Evolutionary conservation across 2,113 vertebrate genomes (phyloP), one percentile per base, ranked within the genome.

Genomic region (Axis porcinus): DNA sequence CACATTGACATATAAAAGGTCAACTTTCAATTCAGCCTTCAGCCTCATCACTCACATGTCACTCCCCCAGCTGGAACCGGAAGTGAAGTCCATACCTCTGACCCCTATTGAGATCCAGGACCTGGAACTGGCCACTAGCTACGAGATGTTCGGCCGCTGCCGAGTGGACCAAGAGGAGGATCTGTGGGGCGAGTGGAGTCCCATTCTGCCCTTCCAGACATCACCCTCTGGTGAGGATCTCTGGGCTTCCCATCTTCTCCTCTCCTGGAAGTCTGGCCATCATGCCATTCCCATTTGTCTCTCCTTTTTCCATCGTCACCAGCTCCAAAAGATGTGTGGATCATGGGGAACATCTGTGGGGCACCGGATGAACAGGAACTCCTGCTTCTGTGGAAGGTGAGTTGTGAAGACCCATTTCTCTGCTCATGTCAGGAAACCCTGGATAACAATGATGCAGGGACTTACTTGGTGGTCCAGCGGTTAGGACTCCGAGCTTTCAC

Each of bases 111-210:
- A 88, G 28, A 91, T 99, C 21, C 90, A 76, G 10, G 76, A 86
- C 52, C 96, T 98, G 10, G 91, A 97, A 70, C 97, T 98, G 0
- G 95, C 96, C 97, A 98, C 97, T 0, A 27, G 28, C 30, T 99
- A 99, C 45, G 94, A 97, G 76, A 98, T 99, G 94, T 98, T 97
- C 3, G 99, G 99, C 28, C 98, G 98, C 43, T 99, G 99, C 83
- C 47, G 43, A 9, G 86, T 21, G 12, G 47, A 11, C 15, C 16
- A 43, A 2, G 47, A 74, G 5, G 76, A 27, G 3, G 87, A 88
- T 19, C 60, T 98, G 13, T 98, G 58, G 97, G 99, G 99, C 78
- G 89, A 98, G 52, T 99, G 99, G 99, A 99, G 98, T 74, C 30
- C 54, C 8, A 36, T 43, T 36, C 91, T 97, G 21, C 74, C 14